Base-by-base conservation (phyloP, 1,140 invertebrate genomes). In the Caenorhabditis latens region DNA sequence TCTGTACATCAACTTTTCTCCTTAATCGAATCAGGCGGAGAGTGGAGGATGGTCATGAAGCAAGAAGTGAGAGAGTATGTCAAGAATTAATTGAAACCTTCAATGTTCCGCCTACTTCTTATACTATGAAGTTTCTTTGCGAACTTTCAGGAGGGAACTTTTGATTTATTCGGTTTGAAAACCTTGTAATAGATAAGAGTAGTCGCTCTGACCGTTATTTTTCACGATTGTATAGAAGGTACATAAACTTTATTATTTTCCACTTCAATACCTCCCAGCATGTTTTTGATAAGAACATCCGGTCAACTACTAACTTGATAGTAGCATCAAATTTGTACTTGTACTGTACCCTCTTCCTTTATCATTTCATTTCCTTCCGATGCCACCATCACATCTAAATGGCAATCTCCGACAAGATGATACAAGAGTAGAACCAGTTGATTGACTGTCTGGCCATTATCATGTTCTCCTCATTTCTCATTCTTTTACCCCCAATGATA, bases 1-100 rank as follows among this genome's bases (percentile, higher is more conserved):
- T 40, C 63, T 67, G 63, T 40, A 67, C 63, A 67, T 67, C 63
- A 67, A 67, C 63, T 67, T 40, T 43, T 75, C 67, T 75, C 43
- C 57, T 9, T 75, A 75, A 75, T 75, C 67, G 67, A 75, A 75
- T 75, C 67, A 75, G 42, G 67, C 67, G 67, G 67, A 75, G 8
- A 46, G 14, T n/a, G 67, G 46, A 75, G 21, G 63, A 53, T 67
- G 63, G 63, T 32, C 63, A 67, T 42, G 63, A 42, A 16, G 40
- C 2, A 40, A 40, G 21, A 67, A 61, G 58, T 32, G 32, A 32
- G 32, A 32, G 19, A 42, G 63, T 67, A 67, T 67, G 40, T n/a
- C 67, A 75, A 46, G 42, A 75, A 75, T 48, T 75, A 75, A 75
- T 75, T 75, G 67, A 75, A 75, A 75, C 67, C 46, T 16, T 42